These are phyloP conservation scores for Drosophila mercatorum DNA, from an alignment of 2,888 invertebrate species.

Conservation along the genomic window DNA sequence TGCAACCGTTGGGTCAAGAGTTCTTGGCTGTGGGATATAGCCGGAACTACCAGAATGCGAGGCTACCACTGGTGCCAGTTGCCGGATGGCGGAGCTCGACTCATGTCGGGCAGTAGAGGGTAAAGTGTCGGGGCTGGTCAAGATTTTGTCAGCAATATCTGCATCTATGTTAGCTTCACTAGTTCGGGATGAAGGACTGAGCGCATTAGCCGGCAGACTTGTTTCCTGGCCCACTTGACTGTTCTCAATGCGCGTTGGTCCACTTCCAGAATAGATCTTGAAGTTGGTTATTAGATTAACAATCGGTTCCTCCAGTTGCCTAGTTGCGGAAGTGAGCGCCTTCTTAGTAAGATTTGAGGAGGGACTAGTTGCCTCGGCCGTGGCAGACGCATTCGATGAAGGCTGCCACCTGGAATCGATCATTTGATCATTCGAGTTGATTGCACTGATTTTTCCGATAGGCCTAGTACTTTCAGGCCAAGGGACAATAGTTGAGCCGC, in stretches of 20 bases:
- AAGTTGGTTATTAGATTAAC: not conserved
- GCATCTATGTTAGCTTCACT: not conserved
- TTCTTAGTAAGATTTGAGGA: not conserved
- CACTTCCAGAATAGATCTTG: not conserved
- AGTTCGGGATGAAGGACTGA: too few relatives aligned
- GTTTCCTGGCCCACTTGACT: not conserved
- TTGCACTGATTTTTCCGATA: not conserved
- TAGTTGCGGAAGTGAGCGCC: not conserved
- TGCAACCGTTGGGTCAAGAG: not conserved
- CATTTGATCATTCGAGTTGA: not conserved
- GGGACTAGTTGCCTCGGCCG: not conserved
- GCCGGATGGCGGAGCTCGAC: not conserved
- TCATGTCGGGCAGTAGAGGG: not conserved
- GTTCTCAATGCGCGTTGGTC: not conserved
- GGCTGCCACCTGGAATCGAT: not conserved
- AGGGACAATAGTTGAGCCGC: not conserved
- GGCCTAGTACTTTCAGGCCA: not conserved
- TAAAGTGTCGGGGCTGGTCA: not conserved
- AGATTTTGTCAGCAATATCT: not conserved
- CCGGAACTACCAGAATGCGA: not conserved
- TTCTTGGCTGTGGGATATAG: not conserved
- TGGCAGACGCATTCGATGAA: not conserved
- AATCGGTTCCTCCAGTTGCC: slow-evolving; percentile 1
- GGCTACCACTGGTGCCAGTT: not conserved
- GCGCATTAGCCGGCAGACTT: not conserved